phyloP scores from a whole-genome alignment of 2,888 invertebrate species.

The Saturnia pavonia region DNA sequence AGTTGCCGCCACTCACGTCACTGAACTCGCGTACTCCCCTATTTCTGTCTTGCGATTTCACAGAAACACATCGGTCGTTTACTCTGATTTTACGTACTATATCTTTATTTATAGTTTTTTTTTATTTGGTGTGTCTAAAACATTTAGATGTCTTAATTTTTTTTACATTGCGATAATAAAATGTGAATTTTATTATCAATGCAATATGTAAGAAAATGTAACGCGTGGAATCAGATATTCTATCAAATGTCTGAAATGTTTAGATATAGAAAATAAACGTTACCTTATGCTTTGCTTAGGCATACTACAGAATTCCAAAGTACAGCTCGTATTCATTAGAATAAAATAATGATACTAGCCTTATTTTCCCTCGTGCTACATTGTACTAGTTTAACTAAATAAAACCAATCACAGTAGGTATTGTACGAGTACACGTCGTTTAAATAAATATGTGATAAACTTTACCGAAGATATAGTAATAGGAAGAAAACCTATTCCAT shows the following conservation, averaged over 20 bases:
- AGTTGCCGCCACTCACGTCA: conserved; percentile 45
- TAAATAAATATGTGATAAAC: neutral
- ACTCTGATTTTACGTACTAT: conserved; percentile 10
- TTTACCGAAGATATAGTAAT: neutral
- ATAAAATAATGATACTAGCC: neutral
- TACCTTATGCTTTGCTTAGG: neutral
- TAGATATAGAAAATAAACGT: neutral
- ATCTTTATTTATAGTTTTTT: conserved; percentile 12
- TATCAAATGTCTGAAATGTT: neutral
- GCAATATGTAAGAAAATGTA: neutral
- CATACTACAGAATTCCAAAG: neutral
- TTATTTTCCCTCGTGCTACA: neutral
- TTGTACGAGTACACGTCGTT: too few species aligned
- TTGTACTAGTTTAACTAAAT: neutral
- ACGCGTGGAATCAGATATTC: neutral
- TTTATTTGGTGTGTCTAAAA: neutral
- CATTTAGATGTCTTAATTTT: neutral
- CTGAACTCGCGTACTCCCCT: conserved; percentile 56
- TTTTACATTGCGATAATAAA: neutral
- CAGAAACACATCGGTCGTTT: conserved; percentile 50
- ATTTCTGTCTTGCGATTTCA: conserved; percentile 70
- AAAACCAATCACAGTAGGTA: neutral
- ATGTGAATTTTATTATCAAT: neutral
- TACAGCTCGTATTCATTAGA: neutral
- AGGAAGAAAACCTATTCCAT: neutral